Percentiles rank a stretch among this genome's conserved stretches.
These are phyloP conservation scores for Thymelicus acteon DNA, from an alignment of 2,888 invertebrate species.

Conservation along the genomic window DNA sequence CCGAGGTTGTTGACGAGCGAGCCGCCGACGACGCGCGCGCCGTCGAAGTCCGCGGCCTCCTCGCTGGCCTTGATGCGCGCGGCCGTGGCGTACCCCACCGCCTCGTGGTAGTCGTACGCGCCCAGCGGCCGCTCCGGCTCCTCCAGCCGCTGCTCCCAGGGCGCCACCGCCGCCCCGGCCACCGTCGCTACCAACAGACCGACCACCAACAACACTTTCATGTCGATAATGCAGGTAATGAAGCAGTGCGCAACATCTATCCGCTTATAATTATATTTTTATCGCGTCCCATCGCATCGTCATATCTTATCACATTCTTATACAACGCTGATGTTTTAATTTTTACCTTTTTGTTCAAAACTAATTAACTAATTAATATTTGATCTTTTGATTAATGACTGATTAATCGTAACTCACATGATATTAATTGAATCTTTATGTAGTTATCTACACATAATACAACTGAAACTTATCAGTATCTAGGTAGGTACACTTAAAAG, in stretches of 20 bases:
- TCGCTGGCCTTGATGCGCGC: conserved; percentile 49
- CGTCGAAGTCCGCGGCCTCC: conserved; percentile 47
- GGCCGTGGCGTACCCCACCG: conserved; percentile 53
- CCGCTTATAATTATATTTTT: not conserved
- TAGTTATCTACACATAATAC: too few species aligned
- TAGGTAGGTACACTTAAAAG: too few species aligned
- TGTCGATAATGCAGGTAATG: not conserved
- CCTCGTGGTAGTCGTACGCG: conserved; percentile 51
- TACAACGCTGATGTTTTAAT: too few species aligned
- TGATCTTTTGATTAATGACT: too few species aligned
- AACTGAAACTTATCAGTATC: too few species aligned
- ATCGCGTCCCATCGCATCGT: not conserved
- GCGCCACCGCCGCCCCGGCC: conserved; percentile 36
- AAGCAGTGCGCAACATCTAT: not conserved
- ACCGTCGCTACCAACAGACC: conserved; percentile 28
- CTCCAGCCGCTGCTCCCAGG: conserved; percentile 38
- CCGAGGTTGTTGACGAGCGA: conserved; percentile 42
- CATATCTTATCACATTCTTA: not conserved
- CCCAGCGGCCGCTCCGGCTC: conserved; percentile 29
- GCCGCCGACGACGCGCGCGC: conserved; percentile 55
- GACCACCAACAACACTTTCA: not conserved
- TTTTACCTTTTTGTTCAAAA: too few species aligned
- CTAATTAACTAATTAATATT: too few species aligned
- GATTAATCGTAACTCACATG: too few species aligned
- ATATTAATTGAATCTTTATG: too few species aligned